Conservation (phyloP, 2,888 invertebrate genomes). For the Copidosoma aretas region DNA sequence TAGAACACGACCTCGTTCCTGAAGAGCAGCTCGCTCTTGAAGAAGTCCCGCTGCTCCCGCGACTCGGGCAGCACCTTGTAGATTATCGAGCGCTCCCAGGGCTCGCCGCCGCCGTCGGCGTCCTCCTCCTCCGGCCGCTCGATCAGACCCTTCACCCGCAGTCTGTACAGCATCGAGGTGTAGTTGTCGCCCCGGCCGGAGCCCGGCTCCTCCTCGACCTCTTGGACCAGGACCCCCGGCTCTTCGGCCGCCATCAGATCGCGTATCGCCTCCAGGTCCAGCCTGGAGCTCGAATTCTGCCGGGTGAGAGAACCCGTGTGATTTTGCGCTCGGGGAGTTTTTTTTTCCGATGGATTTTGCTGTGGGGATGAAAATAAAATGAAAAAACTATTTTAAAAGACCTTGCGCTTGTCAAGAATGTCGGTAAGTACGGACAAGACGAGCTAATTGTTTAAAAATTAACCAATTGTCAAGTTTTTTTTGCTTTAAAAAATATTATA, state of each 20-base stretch:
- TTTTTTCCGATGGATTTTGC: too few species aligned
- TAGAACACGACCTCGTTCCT: constrained; percentile 77
- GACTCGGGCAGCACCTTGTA: constrained; percentile 76
- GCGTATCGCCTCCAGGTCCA: constrained; percentile 54
- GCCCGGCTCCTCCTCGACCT: constrained; percentile 70
- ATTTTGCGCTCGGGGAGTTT: too few species aligned
- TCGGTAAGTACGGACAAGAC: too few species aligned
- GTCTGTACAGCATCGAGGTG: constrained; percentile 75
- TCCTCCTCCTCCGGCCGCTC: too few species aligned
- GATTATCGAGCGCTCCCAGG: constrained; percentile 73
- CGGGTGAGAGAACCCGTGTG: too few species aligned
- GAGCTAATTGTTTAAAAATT: too few species aligned
- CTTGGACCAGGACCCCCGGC: constrained; percentile 52
- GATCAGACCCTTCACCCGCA: constrained; percentile 68
- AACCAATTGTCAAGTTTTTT: too few species aligned
- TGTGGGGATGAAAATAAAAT: too few species aligned
- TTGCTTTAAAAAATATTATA: too few species aligned
- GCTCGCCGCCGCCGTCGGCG: constrained; percentile 61
- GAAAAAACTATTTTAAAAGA: too few species aligned
- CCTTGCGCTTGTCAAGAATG: too few species aligned
- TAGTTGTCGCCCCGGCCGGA: constrained; percentile 78
- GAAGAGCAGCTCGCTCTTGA: constrained; percentile 75
- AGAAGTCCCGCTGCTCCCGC: constrained; percentile 70
- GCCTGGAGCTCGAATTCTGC: constrained; percentile 39
- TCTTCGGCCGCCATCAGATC: constrained; percentile 55